Base-by-base conservation (phyloP, 1,140 invertebrate species). In the Colletes gigas region DNA sequence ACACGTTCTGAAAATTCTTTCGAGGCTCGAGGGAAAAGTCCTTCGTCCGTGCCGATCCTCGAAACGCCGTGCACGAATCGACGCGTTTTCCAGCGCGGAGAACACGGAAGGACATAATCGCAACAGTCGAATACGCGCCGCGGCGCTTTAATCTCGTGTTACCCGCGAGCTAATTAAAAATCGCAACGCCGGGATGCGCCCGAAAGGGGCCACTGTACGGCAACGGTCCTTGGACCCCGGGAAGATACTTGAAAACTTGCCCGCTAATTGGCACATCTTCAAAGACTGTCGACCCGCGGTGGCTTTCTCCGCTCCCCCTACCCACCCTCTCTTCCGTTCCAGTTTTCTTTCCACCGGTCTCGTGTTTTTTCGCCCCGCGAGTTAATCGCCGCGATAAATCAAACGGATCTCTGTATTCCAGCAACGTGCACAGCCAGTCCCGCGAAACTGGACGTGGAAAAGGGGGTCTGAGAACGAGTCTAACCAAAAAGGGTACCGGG, bases 211-310 rank as follows among this genome's bases (percentile, higher is more conserved):
- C 52, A 30, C 17, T 12, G 15, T n/a, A 12, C 14, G 54, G n/a
- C 54, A 65, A 57, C 71, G 57, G 39, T 76, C 50, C 71, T 60
- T 78, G 39, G 55, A 68, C 47, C 60, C 57, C 41, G 6, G 7
- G 59, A 76, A 70, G 60, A 74, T 72, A 83, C 21, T 66, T 57
- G 15, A 57, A 78, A 63, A 69, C 39, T 52, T 54, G 66, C 59
- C 60, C 70, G 68, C 85, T 86, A 86, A 86, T 86, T 86, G 77
- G 84, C 69, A 62, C 72, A 71, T 86, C 84, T 86, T 79, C 68
- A 78, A 83, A 80, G 81, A 77, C 71, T 21, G 62, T 74, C 67
- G 60, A 54, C 52, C 70, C 59, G 44, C 10, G 50, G 39, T 7
- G 44, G 60, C 54, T 54, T 59, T 50, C 59, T 66, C 52, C 44